Base-by-base conservation (phyloP, 2,797 vertebrate genomes). In the Poeciliopsis gracilis region DNA sequence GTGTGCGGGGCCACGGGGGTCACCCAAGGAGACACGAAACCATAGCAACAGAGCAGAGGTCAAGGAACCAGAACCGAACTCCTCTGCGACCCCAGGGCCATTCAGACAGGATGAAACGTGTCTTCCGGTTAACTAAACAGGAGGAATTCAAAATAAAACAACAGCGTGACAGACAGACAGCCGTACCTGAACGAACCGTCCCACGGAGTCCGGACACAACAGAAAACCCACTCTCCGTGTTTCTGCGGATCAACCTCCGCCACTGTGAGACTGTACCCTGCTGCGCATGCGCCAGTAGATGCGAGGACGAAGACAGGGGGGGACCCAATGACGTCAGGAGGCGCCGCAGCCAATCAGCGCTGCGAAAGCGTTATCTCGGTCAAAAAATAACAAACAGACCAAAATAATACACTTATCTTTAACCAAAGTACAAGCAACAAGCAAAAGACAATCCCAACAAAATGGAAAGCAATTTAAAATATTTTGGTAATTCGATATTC, bases 271-370 rank as follows among this genome's bases (percentile, higher is more conserved):
- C 2, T 33, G 0, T 4, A 3, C 2, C 3, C 16, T 7, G 53
- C 9, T 15, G 80, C 90, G 91, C 93, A 85, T 3, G 93, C 90
- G 86, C 83, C 16, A 12, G 53, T 1, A 30, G 0, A 43, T 4
- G 23, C 2, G 5, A 28, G 13, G 61, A 16, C 49, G 70, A 81
- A 23, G 77, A 63, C 12, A 13, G 25, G 86, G 86, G 86, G 82
- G 53, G 76, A 90, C 88, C 91, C 84, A 77, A 41, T 92, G 87
- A 93, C 91, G 93, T 84, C 63, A 0, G 0, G 55, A 2, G 5
- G 33, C 2, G 4, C 25, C 41, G 1, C 75, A 82, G 75, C 92
- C 89, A 90, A 90, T 92, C 47, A 84, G 73, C 57, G 49, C 49
- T 15, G n/a, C 8, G 43, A 25, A 38, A 3, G 38, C 36, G 36